A percentile compares a stretch with the other conserved stretches of the same genome.
Evolutionary conservation across 2,113 vertebrate species (phyloP).

Genomic region (Notechis scutatus): DNA sequence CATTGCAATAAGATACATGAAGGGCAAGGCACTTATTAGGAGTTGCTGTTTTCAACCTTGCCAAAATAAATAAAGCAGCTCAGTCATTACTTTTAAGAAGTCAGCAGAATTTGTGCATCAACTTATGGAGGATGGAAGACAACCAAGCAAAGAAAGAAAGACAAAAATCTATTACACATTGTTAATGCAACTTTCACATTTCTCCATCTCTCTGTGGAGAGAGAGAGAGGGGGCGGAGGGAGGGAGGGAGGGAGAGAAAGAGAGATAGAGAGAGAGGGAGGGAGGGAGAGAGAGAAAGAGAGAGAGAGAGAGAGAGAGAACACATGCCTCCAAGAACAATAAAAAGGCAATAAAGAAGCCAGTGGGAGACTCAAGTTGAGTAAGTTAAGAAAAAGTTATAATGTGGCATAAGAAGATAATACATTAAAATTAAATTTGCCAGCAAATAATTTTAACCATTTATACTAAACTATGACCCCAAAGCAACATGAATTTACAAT

Average conservation of each 20-base stretch:
- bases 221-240: conserved; percentile 36
- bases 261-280: conserved; percentile 26
- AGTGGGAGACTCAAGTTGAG: conserved; percentile 32
- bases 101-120: conserved; percentile 46
- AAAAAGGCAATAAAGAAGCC: conserved; percentile 27
- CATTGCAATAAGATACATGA: conserved; percentile 48
- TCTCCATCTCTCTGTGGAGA: conserved; percentile 11
- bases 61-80: conserved; percentile 56
- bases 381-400: conserved; percentile 32
- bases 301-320: conserved; percentile 21
- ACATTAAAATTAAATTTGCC: neutral
- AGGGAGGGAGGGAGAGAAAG: neutral
- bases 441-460: conserved; percentile 12
- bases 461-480: neutral
- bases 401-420: conserved; percentile 12
- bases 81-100: conserved; percentile 49
- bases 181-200: conserved; percentile 11
- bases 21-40: conserved; percentile 60
- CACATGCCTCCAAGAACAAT: conserved; percentile 14
- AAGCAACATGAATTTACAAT: neutral
- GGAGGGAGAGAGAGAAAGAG: neutral
- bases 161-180: neutral
- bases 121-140: neutral
- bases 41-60: conserved; percentile 59
- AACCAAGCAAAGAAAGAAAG: fast-evolving